phyloP scores from a whole-genome alignment of 1,140 invertebrate species.

The Dinothrombium tinctorium region DNA sequence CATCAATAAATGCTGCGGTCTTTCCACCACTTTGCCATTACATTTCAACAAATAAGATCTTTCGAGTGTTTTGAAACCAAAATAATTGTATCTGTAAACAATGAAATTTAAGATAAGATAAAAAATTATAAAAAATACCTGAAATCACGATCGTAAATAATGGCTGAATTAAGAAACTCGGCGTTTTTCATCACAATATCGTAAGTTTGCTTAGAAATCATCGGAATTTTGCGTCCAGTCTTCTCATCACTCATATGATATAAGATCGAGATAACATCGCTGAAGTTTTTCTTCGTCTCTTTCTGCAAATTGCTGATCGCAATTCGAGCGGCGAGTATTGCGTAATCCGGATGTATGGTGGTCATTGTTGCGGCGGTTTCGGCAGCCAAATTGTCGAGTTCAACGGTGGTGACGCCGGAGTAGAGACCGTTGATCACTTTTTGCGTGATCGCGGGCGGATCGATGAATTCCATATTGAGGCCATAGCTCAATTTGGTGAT shows the following conservation, averaged over 20 bases:
- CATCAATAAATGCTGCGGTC: slow-evolving; percentile 98
- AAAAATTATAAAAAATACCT: slow-evolving; percentile 16
- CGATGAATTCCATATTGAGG: slow-evolving; percentile 80
- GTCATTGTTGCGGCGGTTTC: slow-evolving; percentile 91
- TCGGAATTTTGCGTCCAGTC: slow-evolving; percentile 40
- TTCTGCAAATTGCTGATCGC: slow-evolving; percentile 94
- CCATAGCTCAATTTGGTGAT: slow-evolving; percentile 89
- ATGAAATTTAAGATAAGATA: background rate
- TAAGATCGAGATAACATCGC: slow-evolving; percentile 75
- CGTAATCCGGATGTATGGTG: slow-evolving; percentile 89
- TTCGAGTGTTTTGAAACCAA: slow-evolving; percentile 94
- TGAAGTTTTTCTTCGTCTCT: slow-evolving; percentile 72
- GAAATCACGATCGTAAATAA: slow-evolving; percentile 93
- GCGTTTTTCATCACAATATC: slow-evolving; percentile 66
- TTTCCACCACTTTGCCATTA: slow-evolving; percentile 73
- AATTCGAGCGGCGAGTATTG: slow-evolving; percentile 75
- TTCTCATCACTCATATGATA: slow-evolving; percentile 44
- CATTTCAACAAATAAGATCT: slow-evolving; percentile 84
- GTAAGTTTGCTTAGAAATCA: slow-evolving; percentile 63
- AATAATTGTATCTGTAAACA: slow-evolving; percentile 58
- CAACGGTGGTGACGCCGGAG: slow-evolving; percentile 81
- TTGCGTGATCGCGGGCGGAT: slow-evolving; percentile 59
- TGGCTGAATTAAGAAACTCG: slow-evolving; percentile 73
- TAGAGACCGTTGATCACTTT: slow-evolving; percentile 83
- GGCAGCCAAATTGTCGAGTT: slow-evolving; percentile 87